These are phyloP conservation scores for Drosophila subobscura DNA, from an alignment of 1,140 invertebrate genomes.

Conservation along the genomic window DNA sequence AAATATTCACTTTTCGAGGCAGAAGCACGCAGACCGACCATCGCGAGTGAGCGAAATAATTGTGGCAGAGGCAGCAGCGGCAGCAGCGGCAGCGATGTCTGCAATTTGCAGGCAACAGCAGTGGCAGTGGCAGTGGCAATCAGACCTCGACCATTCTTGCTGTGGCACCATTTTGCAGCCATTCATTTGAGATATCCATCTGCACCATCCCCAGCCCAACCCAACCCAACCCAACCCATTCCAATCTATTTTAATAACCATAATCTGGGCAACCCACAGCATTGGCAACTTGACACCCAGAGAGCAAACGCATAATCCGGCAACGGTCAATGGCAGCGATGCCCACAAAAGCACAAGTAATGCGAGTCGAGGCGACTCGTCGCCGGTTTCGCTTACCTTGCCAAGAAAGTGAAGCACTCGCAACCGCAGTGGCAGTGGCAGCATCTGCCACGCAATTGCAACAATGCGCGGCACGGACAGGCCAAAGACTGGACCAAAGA, in stretches of 20 bases:
- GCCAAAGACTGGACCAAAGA: not conserved
- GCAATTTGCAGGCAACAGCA: too few species aligned
- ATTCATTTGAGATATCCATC: constrained; percentile 19
- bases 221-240: constrained; percentile 16
- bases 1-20: constrained; percentile 69
- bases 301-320: constrained; percentile 30
- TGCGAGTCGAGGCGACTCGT: constrained; percentile 59
- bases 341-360: constrained; percentile 72
- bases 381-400: constrained; percentile 50
- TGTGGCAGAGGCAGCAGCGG: constrained; percentile 26
- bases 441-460: constrained; percentile 6
- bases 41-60: constrained; percentile 43
- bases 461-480: constrained; percentile 5
- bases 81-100: too few species aligned
- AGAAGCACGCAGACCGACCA: constrained; percentile 27
- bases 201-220: not conserved
- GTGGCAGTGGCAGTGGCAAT: constrained; percentile 62
- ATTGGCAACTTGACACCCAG: constrained; percentile 58
- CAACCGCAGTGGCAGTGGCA: constrained; percentile 11
- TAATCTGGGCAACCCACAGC: constrained; percentile 52
- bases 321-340: constrained; percentile 50
- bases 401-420: constrained; percentile 59
- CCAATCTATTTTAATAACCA: constrained; percentile 49
- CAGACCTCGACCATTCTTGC: constrained; percentile 72
- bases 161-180: constrained; percentile 61